Conservation (phyloP, 2,888 invertebrate species). For the Mystacides longicornis region DNA sequence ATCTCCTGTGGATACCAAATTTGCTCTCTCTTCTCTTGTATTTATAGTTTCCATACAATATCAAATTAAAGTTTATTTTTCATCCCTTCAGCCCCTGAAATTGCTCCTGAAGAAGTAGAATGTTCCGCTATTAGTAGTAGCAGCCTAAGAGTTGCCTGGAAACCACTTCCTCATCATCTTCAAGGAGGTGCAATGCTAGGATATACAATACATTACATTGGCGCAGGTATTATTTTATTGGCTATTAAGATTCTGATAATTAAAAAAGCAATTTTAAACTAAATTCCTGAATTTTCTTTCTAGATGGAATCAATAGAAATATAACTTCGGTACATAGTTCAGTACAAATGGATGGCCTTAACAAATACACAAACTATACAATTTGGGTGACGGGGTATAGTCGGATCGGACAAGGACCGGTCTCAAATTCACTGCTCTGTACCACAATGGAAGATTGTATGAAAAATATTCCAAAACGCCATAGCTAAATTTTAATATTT, state of each 20-base stretch:
- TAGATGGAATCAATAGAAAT: conserved; percentile 43
- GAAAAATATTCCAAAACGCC: too few relatives aligned
- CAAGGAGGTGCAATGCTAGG: conserved; percentile 71
- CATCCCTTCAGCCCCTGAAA: conserved; percentile 69
- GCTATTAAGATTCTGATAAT: not conserved
- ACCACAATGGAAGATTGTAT: conserved; percentile 79
- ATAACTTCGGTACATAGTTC: conserved; percentile 63
- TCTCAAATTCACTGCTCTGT: conserved; percentile 69
- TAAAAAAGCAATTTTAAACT: not conserved
- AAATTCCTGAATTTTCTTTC: not conserved
- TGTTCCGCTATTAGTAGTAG: conserved; percentile 71
- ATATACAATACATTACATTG: conserved; percentile 71
- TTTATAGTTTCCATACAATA: too few relatives aligned
- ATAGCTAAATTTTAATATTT: too few relatives aligned
- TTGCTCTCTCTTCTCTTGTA: too few relatives aligned
- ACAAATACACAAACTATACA: conserved; percentile 82
- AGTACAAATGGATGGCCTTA: conserved; percentile 66
- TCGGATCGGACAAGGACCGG: conserved; percentile 72
- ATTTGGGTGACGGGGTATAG: conserved; percentile 79
- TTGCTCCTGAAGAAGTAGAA: conserved; percentile 66
- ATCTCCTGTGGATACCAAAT: too few relatives aligned
- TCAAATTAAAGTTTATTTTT: too few relatives aligned
- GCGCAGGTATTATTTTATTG: conserved; percentile 39
- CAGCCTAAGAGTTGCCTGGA: conserved; percentile 71
- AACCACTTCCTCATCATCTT: conserved; percentile 57